These are phyloP conservation scores for Lochmaea crataegi DNA, from an alignment of 2,888 invertebrate genomes.

Conservation along the genomic window DNA sequence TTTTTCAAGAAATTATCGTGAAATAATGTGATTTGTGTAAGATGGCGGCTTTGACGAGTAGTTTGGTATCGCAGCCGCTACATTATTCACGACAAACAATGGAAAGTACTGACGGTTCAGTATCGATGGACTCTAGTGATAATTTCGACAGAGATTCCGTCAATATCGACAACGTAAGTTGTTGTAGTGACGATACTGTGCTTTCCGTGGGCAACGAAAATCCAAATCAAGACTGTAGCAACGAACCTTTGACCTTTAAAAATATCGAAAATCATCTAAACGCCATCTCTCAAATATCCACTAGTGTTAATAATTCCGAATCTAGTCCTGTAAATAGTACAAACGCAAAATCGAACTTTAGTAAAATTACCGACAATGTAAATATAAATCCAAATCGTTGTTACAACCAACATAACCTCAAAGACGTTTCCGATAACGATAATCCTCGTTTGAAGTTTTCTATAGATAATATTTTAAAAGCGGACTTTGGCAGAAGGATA, in stretches of 20 bases:
- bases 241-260: conserved; percentile 69
- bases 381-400: conserved; percentile 52
- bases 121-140: conserved; percentile 62
- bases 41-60: conserved; percentile 57
- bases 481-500: conserved; percentile 82
- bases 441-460: conserved; percentile 78
- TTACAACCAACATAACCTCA: conserved; percentile 54
- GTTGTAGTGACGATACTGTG: conserved; percentile 83
- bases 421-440: conserved; percentile 53
- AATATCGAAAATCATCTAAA: conserved; percentile 77
- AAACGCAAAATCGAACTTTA: conserved; percentile 53
- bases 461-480: conserved; percentile 87
- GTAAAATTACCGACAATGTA: conserved; percentile 37
- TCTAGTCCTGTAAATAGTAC: conserved; percentile 59
- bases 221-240: conserved; percentile 43
- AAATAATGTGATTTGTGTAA: conserved; percentile 31
- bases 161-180: conserved; percentile 71
- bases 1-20: conserved; percentile 12
- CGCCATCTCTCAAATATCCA: conserved; percentile 74
- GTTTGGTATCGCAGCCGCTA: conserved; percentile 54
- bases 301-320: conserved; percentile 60
- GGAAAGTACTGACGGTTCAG: conserved; percentile 60
- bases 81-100: conserved; percentile 56
- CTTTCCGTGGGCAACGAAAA: conserved; percentile 83
- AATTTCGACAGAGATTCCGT: conserved; percentile 60